Conservation (phyloP, 2,113 vertebrate genomes). For the Sapajus apella region DNA sequence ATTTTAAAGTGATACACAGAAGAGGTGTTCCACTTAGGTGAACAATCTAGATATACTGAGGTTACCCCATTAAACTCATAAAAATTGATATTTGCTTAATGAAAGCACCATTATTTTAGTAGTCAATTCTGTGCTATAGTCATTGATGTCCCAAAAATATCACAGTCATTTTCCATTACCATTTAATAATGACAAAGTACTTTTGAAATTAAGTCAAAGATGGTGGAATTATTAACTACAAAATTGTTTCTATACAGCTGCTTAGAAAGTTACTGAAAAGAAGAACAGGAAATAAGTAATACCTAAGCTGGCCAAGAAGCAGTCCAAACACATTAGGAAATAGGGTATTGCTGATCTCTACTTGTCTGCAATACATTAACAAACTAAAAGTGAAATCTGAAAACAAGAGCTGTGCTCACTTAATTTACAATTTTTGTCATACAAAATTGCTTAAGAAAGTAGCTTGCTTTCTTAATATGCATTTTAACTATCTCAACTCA, state of each 20-base stretch:
- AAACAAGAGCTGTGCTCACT: neutral
- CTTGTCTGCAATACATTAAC: neutral
- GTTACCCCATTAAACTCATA: neutral
- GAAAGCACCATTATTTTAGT: neutral
- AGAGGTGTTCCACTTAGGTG: neutral
- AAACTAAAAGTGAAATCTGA: neutral
- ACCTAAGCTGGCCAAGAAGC: neutral
- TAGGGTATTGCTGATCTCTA: neutral
- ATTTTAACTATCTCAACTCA: neutral
- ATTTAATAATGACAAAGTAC: neutral
- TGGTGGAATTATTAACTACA: neutral
- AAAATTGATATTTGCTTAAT: neutral
- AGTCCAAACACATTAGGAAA: neutral
- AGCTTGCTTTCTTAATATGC: neutral
- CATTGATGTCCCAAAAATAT: neutral
- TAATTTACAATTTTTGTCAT: neutral
- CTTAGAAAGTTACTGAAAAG: neutral
- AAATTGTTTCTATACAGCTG: neutral
- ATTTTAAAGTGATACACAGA: neutral
- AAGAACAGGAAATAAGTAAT: neutral
- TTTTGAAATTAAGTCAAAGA: conserved; percentile 46
- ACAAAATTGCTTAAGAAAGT: neutral
- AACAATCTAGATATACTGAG: neutral
- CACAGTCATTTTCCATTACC: neutral
- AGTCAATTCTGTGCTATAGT: neutral